These are phyloP conservation scores for Phocoena phocoena DNA, from an alignment of 2,113 vertebrate genomes.

Conservation along the genomic window DNA sequence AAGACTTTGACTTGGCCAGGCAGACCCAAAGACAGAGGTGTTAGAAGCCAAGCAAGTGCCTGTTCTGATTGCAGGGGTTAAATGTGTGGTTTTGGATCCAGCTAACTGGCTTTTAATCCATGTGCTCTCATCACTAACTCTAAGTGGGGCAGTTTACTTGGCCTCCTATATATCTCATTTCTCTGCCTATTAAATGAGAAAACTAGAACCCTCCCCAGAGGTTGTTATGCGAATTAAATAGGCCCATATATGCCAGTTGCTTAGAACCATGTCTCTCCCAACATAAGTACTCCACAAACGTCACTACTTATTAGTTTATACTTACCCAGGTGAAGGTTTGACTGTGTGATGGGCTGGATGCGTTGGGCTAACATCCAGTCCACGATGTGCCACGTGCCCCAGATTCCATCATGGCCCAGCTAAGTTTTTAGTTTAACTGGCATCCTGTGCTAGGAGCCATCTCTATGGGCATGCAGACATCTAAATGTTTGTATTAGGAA, in stretches of 20 bases:
- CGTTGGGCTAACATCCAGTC: not conserved
- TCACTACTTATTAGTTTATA: not conserved
- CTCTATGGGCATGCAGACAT: not conserved
- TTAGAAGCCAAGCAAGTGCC: not conserved
- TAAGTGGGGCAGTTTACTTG: not conserved
- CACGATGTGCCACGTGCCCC: too few species aligned
- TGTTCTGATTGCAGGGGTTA: not conserved
- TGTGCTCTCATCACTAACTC: not conserved
- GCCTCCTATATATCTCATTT: not conserved
- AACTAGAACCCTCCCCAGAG: not conserved
- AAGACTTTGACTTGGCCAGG: not conserved
- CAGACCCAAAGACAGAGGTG: not conserved
- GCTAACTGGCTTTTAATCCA: not conserved
- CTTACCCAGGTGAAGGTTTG: not conserved
- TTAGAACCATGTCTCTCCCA: not conserved
- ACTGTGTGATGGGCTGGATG: not conserved
- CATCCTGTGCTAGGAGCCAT: not conserved
- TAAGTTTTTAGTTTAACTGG: not conserved
- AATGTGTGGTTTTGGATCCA: not conserved
- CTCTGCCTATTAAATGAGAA: not conserved
- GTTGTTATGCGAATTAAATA: not conserved
- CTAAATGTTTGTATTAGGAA: not conserved
- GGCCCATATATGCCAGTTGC: not conserved
- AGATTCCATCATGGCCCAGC: not conserved
- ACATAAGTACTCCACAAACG: not conserved